Evolutionary conservation across 2,888 invertebrate genomes (phyloP).

Genomic region (Leptinotarsa haldemani): DNA sequence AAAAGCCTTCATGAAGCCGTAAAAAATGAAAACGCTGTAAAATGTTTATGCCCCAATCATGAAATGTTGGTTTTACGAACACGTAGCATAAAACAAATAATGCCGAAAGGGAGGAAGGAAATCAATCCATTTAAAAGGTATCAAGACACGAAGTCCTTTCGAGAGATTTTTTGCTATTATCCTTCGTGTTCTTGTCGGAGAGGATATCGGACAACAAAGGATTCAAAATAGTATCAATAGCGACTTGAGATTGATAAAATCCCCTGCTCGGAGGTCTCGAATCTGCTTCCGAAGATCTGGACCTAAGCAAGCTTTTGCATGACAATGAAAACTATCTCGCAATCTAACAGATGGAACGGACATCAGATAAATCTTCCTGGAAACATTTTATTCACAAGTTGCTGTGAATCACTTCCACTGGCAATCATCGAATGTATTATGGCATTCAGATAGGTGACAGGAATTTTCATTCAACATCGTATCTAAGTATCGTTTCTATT

Average conservation of each 20-base stretch:
- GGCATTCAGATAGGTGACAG: no score
- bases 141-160: neutral
- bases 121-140: constrained; percentile 7
- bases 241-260: neutral
- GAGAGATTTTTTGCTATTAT: neutral
- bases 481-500: no score
- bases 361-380: neutral
- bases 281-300: neutral
- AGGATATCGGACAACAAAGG: constrained; percentile 5
- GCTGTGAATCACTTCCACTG: neutral
- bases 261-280: neutral
- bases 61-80: constrained; percentile 6
- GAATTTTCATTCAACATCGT: neutral
- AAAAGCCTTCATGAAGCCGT: neutral
- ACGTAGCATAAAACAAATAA: constrained; percentile 8
- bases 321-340: neutral
- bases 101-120: neutral
- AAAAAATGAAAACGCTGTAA: constrained; percentile 10
- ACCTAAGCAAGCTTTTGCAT: constrained; percentile 3
- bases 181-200: neutral
- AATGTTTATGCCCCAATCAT: constrained; percentile 16
- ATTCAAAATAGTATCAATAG: neutral
- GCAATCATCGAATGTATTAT: neutral
- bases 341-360: neutral
- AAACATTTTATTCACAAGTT: neutral